Base-by-base conservation (phyloP, 2,888 invertebrate genomes). In the Luperina nickerlii region DNA sequence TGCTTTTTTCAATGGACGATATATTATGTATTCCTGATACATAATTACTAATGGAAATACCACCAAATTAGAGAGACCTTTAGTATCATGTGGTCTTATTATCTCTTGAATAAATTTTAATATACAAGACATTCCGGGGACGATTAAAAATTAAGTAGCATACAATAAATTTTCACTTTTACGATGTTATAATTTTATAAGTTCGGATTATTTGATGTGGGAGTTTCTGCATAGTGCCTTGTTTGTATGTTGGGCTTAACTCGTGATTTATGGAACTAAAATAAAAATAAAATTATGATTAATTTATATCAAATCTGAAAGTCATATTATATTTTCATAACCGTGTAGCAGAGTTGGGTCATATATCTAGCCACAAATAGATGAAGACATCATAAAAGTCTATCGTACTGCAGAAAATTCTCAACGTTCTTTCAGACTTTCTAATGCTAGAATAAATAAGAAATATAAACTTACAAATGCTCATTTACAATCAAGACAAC, bases 31-130 rank as follows among this genome's bases (percentile, higher is more conserved):
- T 32, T 32, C 32, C 32, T 32, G 32, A 93, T 91, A 93, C 89
- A 86, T 94, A 92, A 94, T 92, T 90, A 93, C 90, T 92, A 91
- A 92, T 92, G 91, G 92, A 90, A 86, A 83, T 91, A 90, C 90
- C 90, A 90, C 88, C 88, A 92, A 93, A 92, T 94, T 92, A 90
- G 92, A 90, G 83, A 88, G 84, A 88, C 88, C 87, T 92, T 90
- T 90, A 90, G 89, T 88, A 81, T 86, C 84, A 84, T 63, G 80
- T 84, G 83, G 85, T 45, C 82, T 78, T 90, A 90, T 89, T 91
- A 92, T 91, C 90, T 90, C 75, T 87, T 83, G 90, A 90, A 90
- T 89, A 90, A 90, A 89, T 89, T 89, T 90, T 88, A 82, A 86
- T 88, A 82, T 77, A 76, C 75, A 65, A 86, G 86, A 87, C 88